Evolutionary conservation across 2,888 invertebrate species (phyloP).

Genomic region (Trisateles emortualis): DNA sequence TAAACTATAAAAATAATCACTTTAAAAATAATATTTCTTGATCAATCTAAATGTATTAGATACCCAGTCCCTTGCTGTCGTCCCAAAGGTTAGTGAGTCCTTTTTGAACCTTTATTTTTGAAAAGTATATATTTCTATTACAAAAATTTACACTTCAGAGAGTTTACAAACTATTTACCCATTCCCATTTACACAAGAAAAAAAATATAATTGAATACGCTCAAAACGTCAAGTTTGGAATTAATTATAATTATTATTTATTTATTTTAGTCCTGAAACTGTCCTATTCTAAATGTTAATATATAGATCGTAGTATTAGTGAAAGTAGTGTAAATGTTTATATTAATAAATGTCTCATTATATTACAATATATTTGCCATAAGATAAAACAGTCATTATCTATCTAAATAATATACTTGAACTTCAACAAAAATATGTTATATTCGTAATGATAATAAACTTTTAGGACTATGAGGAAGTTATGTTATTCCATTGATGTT

Average conservation of each 20-base stretch:
- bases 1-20: not conserved
- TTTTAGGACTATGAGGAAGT: slow-evolving; percentile 21
- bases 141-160: slow-evolving; percentile 30
- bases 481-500: slow-evolving; percentile 67
- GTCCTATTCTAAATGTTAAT: slow-evolving; percentile 42
- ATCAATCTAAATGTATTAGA: slow-evolving; percentile 15
- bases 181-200: slow-evolving; percentile 15
- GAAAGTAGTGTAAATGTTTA: slow-evolving; percentile 19
- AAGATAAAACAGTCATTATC: slow-evolving; percentile 43
- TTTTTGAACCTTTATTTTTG: slow-evolving; percentile 36
- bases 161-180: slow-evolving; percentile 30
- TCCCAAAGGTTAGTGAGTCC: slow-evolving; percentile 67
- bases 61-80: slow-evolving; percentile 32
- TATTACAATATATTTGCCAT: slow-evolving; percentile 40
- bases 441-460: slow-evolving; percentile 25
- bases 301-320: slow-evolving; percentile 32
- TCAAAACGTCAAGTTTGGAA: slow-evolving; percentile 18
- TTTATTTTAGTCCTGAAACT: slow-evolving; percentile 42
- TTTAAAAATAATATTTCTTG: slow-evolving; percentile 4
- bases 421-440: slow-evolving; percentile 27
- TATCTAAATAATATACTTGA: slow-evolving; percentile 16
- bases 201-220: slow-evolving; percentile 24
- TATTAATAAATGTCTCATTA: slow-evolving; percentile 20
- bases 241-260: slow-evolving; percentile 15
- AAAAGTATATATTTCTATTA: slow-evolving; percentile 40